Evolutionary conservation across 2,888 invertebrate species (phyloP).

Genomic region (Acronicta psi): DNA sequence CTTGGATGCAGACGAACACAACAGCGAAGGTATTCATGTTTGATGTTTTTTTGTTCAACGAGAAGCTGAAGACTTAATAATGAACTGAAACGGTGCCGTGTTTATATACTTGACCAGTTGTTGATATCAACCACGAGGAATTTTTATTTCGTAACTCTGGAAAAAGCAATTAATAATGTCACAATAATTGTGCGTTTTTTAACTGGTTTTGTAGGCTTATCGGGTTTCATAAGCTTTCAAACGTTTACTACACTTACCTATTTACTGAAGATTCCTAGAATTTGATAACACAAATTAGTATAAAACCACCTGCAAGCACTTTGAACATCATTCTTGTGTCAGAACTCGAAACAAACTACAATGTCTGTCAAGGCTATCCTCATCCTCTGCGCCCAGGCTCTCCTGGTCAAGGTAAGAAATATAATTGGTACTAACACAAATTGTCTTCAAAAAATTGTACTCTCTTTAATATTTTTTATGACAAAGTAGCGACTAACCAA

Average conservation of each 20-base stretch:
- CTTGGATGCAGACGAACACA: slow-evolving; percentile 48
- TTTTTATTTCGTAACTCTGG: background rate
- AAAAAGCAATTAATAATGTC: background rate
- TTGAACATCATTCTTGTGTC: slow-evolving; percentile 25
- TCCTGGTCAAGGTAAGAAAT: slow-evolving; percentile 16
- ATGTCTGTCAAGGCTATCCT: slow-evolving; percentile 63
- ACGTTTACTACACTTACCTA: slow-evolving; percentile 11
- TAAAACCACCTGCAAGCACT: slow-evolving; percentile 4
- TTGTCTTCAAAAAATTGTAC: too few species aligned
- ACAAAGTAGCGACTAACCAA: too few species aligned
- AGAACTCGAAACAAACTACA: slow-evolving; percentile 31
- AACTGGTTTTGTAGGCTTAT: slow-evolving; percentile 9
- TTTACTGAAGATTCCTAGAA: slow-evolving; percentile 7
- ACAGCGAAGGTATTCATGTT: slow-evolving; percentile 23
- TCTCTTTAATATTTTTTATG: too few species aligned
- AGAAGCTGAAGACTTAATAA: slow-evolving; percentile 21
- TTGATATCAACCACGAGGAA: slow-evolving; percentile 3
- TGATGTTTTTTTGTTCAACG: slow-evolving; percentile 20
- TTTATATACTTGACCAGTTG: slow-evolving; percentile 11
- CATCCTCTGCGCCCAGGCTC: slow-evolving; percentile 59
- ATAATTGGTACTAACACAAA: too few species aligned
- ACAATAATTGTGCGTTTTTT: slow-evolving; percentile 21
- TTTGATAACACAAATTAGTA: slow-evolving; percentile 2
- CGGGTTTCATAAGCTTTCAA: slow-evolving; percentile 17
- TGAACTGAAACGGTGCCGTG: background rate